Evolutionary conservation across 2,113 vertebrate genomes (phyloP).

Genomic region (Pionites leucogaster): DNA sequence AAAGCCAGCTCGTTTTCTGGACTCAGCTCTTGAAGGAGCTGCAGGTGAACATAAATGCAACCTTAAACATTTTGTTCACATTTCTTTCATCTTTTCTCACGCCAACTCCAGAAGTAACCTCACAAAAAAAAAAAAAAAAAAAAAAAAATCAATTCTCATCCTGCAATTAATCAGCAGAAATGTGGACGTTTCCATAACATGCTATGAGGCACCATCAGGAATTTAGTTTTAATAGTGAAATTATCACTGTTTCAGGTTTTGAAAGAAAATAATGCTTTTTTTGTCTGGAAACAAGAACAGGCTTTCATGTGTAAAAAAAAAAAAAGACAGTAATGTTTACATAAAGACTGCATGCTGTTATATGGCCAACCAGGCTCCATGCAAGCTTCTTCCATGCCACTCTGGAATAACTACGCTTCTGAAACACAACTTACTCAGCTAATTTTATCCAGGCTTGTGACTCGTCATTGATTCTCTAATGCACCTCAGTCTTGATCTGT

Average conservation of each 20-base stretch:
- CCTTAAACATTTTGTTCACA: background rate
- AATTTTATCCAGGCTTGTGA: background rate
- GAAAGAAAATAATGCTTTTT: background rate
- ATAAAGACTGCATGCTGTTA: background rate
- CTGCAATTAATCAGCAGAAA: background rate
- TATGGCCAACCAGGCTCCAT: background rate
- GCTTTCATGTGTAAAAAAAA: background rate
- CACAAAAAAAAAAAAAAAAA: background rate
- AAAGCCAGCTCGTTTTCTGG: background rate
- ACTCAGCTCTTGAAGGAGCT: background rate
- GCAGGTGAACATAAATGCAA: background rate
- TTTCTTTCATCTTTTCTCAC: background rate
- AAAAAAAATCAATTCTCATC: background rate
- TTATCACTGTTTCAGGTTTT: background rate
- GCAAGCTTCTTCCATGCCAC: background rate
- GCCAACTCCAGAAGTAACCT: background rate
- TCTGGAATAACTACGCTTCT: background rate
- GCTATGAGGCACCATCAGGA: background rate
- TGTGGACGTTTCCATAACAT: background rate
- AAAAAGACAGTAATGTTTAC: background rate
- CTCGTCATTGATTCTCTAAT: conserved; percentile 40
- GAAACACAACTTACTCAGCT: background rate
- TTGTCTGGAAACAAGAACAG: background rate
- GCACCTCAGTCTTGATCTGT: conserved; percentile 64
- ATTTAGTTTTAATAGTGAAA: background rate